Evolutionary conservation across 2,797 vertebrate genomes (phyloP), one percentile per base, ranked within the genome.

Genomic region (Falco columbarius): DNA sequence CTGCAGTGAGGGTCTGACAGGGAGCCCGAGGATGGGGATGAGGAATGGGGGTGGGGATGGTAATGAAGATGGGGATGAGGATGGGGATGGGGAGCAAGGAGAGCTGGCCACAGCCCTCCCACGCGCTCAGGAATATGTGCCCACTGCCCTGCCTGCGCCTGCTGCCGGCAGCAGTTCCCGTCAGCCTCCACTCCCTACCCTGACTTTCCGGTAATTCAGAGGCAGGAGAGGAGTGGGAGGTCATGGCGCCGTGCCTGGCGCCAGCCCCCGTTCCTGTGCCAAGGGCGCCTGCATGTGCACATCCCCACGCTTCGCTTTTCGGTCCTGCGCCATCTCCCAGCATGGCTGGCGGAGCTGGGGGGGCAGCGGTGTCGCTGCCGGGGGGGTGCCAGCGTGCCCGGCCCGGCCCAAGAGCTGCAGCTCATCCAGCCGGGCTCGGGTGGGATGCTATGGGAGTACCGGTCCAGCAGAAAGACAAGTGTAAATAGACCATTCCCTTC

Each of bases 401-500:
- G 71, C 74, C 95, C 14, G 56, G 47, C 81, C 46, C 1, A 36
- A 34, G 74, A 86, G 14, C 83, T 36, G 54, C 75, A 17, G 68
- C 67, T 62, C 40, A 6, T 80, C 27, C 4, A 24, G 7, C 24
- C 9, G 3, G 63, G 38, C 14, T 32, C 6, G 7, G 58, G 9
- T 5, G 47, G 54, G 68, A 79, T 51, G 36, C 83, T 22, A 30
- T 7, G 21, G 85, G 56, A 80, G 51, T 22, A 30, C 83, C 40
- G 27, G 83, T 90, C 88, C 72, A 17, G 81, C 86, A 86, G 97
- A 90, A 88, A 93, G 72, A 93, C 88, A 49, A 79, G 54, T 98
- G 97, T 98, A 98, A 92, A 98, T 98, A 98, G 86, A 77, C 72
- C 80, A 9, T 94, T 95, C 92, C 95, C 87, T 83, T 34, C 82